Evolutionary conservation across 23 tunicate species (phyloP), one percentile per base, ranked within the genome.

Genomic region (Styela clava): DNA sequence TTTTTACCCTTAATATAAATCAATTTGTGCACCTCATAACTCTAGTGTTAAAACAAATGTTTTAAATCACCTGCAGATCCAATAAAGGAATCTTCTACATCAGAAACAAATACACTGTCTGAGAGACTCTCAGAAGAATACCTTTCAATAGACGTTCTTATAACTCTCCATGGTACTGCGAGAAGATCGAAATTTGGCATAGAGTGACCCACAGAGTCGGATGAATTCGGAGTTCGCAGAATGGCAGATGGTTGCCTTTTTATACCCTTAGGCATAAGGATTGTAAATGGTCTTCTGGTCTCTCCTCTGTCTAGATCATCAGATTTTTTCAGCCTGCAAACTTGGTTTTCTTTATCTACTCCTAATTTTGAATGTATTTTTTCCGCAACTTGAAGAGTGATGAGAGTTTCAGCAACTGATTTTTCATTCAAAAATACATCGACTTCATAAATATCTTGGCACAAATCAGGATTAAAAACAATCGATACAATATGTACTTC

Each of bases 81-180:
- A 71, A 26, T 7, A 32, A 71, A 22, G 5, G 37, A 32, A 21
- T 71, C 77, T 30, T 71, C 77, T 22, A 34, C 77, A 21, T 71
- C 77, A 34, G 35, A 71, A 71, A 71, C 81, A 30, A 76, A 76
- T 33, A 76, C 81, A 44, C 81, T 76, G 31, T 76, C 81, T 26
- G 65, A 52, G 62, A 76, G 52, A 23, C 81, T 76, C 27, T 76
- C 81, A 20, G 64, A 25, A 9, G 1, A 22, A 25, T 25, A 52
- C 9, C 65, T 27, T 44, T 44, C 33, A 1, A 36, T 26, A 7
- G 81, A 52, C 9, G 29, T 12, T 7, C 65, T 25, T 26, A 76
- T 44, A 20, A 44, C 12, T 52, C 27, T 76, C 65, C 81, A 76
- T 26, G 81, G 81, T 44, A 76, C 81, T 21, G 81, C 81, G 0